Evolutionary conservation across 2,797 vertebrate species (phyloP), one percentile per base, ranked within the genome.

Genomic region (Graptemys geographica): DNA sequence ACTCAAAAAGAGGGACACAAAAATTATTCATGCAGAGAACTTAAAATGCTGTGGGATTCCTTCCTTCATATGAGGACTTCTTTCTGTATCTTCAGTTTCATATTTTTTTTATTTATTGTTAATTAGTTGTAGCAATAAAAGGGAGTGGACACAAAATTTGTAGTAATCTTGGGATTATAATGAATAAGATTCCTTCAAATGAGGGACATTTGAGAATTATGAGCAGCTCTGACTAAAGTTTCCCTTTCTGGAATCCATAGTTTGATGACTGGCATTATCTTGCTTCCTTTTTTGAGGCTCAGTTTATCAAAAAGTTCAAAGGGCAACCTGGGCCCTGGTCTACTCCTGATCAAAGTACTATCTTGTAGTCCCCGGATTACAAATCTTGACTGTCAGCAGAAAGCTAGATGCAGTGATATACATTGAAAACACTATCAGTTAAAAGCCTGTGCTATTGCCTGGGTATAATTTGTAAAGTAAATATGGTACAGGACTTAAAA

Each of bases 241-340:
- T 8, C 1, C 56, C 87, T 86, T 81, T 18, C 81, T 56, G n/a
- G 72, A 33, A 62, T 82, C 4, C 76, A 51, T 31, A 27, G 6
- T 41, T 13, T n/a, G 37, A 5, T 62, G 0, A 47, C 87, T 93
- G 93, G 49, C 74, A 84, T 65, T 69, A 91, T 21, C 49, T 44
- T 53, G 1, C 25, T 49, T 56, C 16, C 1, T 23, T 84, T 69
- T 62, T 62, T 31, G 28, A 31, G 28, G 25, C 25, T 74, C 56
- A 49, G 9, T 79, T 4, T 0, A 0, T 76, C 62, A 8, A 53
- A 83, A 89, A 27, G 59, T 62, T 52, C 27, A 69, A 80, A 93
- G 41, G 13, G 12, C 62, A 1, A 33, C 6, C 5, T 65, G 52
- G 56, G 2, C 87, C 25, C 6, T 83, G 21, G 56, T 90, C n/a